Base-by-base conservation (phyloP, 2,888 invertebrate genomes). In the Antheraea assamensis region DNA sequence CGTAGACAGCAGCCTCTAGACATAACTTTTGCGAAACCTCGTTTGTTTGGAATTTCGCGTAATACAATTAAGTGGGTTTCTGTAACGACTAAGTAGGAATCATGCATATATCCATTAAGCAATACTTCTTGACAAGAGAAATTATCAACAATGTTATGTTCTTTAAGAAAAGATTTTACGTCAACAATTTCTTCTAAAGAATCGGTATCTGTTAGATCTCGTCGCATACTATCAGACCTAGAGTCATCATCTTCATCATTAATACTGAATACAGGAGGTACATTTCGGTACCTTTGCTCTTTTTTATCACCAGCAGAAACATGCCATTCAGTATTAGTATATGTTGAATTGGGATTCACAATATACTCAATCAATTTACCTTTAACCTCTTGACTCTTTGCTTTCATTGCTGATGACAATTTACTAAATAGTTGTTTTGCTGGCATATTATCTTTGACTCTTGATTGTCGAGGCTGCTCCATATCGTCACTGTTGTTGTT, bases 121-220 rank as follows among this genome's bases (percentile, higher is more conserved):
- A 98, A 97, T 24, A 99, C 97, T 93, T 99, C 98, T 92, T 98
- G 97, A 87, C 99, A 99, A 80, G 97, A 96, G 90, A 98, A 99
- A 79, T 97, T 96, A 85, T 97, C 97, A 73, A 98, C 95, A 64
- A 98, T 96, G 83, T 98, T 98, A 0, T 98, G 96, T 86, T 97
- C 97, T 86, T 97, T 97, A 75, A 98, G 92, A 95, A 98, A 98
- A 21, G 96, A 95, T 79, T 97, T 97, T 71, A 99, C 92, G 74
- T 97, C 97, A 27, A 99, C 97, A 77, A 97, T 95, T 92, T 98
- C 98, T 81, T 97, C 96, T 27, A 92, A 76, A 42, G 95, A 95
- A 80, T 97, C 97, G 76, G 96, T 95, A 71, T 91, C 95, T 72
- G 95, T 94, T 74, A 95, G 88, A 74, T 92, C 91, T 73, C 83